phyloP scores from a whole-genome alignment of 2,888 invertebrate genomes.

The Sisyra terminalis region DNA sequence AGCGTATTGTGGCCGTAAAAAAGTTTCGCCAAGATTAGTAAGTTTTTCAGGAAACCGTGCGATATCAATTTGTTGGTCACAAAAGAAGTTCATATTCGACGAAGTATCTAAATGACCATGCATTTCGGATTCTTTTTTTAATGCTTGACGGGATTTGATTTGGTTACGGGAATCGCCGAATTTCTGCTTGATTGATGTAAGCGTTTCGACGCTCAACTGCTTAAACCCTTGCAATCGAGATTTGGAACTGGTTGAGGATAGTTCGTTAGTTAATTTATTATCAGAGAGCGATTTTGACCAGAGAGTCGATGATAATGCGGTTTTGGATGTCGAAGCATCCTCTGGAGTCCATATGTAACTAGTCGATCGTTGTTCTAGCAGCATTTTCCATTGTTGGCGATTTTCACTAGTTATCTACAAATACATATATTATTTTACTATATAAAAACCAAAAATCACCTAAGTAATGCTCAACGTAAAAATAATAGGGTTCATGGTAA shows the following conservation, averaged over 20 bases:
- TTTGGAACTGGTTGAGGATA: conserved; percentile 24
- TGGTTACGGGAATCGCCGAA: conserved; percentile 31
- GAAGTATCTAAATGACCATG: neutral
- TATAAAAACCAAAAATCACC: conserved; percentile 8
- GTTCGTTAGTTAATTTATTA: conserved; percentile 20
- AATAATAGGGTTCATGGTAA: too few species aligned
- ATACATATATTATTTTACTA: conserved; percentile 1
- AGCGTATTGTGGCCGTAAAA: conserved; percentile 38
- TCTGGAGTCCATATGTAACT: conserved; percentile 52
- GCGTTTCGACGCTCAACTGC: conserved; percentile 50
- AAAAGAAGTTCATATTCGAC: neutral
- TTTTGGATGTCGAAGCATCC: conserved; percentile 8
- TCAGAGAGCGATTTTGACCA: conserved; percentile 11
- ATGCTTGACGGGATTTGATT: conserved; percentile 16
- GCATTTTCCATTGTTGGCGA: conserved; percentile 65
- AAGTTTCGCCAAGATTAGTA: conserved; percentile 31
- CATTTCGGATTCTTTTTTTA: conserved; percentile 9
- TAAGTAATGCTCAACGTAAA: too few species aligned
- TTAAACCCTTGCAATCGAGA: conserved; percentile 46
- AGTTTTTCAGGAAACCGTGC: conserved; percentile 21
- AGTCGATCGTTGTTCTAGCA: conserved; percentile 60
- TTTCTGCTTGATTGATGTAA: conserved; percentile 44
- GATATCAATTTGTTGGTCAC: conserved; percentile 11
- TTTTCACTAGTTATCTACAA: conserved; percentile 50
- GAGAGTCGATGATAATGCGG: conserved; percentile 10